phyloP scores from a whole-genome alignment of 1,140 invertebrate species.

The Pseudomyrmex sp. region DNA sequence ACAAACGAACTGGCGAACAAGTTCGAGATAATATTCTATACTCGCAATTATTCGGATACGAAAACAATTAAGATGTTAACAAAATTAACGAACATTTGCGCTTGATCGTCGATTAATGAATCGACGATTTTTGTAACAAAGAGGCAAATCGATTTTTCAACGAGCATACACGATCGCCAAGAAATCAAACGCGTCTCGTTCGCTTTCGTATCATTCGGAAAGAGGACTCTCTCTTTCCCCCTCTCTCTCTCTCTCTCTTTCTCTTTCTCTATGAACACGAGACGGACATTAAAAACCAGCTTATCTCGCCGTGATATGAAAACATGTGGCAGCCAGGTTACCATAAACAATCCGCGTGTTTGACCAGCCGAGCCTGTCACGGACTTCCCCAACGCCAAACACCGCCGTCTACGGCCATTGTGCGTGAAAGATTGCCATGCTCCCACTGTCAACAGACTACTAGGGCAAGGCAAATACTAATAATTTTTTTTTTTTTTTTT shows the following conservation, averaged over 20 bases:
- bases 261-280: slow-evolving; percentile 57
- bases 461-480: too few species aligned
- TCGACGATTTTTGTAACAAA: not conserved
- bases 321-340: slow-evolving; percentile 74
- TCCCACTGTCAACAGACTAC: not conserved
- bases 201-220: slow-evolving; percentile 59
- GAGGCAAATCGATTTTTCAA: too few species aligned
- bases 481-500: too few species aligned
- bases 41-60: not conserved
- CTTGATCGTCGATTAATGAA: not conserved
- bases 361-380: slow-evolving; percentile 62
- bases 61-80: not conserved
- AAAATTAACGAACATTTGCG: not conserved
- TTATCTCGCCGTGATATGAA: slow-evolving; percentile 76
- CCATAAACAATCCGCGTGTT: slow-evolving; percentile 74
- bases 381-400: slow-evolving; percentile 73
- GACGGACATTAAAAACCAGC: slow-evolving; percentile 74
- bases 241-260: too few species aligned
- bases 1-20: not conserved
- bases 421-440: not conserved
- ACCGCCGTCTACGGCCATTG: not conserved
- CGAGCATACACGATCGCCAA: too few species aligned
- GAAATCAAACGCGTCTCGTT: slow-evolving; percentile 14
- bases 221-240: not conserved
- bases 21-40: not conserved